Percentiles rank a stretch among this genome's conserved stretches.
Evolutionary conservation across 2,888 invertebrate genomes (phyloP).

Genomic region (Xylocampa areola): DNA sequence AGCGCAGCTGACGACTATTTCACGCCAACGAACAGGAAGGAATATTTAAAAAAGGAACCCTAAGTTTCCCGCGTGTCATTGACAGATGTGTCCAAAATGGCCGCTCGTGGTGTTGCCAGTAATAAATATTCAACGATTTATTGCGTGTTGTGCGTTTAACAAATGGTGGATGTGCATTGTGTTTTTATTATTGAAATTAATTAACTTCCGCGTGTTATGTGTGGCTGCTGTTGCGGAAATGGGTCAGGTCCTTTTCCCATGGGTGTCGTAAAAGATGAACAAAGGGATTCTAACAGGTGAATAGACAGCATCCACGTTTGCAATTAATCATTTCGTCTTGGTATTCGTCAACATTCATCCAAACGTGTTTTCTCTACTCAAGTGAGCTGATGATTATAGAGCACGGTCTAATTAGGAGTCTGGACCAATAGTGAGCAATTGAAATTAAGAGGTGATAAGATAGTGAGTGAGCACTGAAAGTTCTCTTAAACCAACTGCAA

Average conservation of each 20-base stretch:
- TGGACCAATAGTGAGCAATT: not conserved
- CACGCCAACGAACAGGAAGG: constrained; percentile 61
- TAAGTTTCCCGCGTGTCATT: constrained; percentile 67
- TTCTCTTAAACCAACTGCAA: constrained; percentile 1
- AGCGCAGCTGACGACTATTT: constrained; percentile 45
- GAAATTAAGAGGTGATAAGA: not conserved
- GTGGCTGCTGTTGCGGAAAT: constrained; percentile 7
- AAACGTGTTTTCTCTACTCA: too few relatives aligned
- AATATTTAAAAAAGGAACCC: constrained; percentile 67
- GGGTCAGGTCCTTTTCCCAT: constrained; percentile 32
- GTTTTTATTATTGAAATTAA: constrained; percentile 47
- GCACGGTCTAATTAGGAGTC: too few relatives aligned
- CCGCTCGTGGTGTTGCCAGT: constrained; percentile 60
- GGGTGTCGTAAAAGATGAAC: constrained; percentile 25
- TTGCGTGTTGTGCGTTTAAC: constrained; percentile 47
- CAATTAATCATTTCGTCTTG: constrained; percentile 20
- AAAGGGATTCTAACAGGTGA: constrained; percentile 13
- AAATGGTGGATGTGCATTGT: constrained; percentile 42
- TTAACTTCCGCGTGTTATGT: constrained; percentile 34
- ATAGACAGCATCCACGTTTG: not conserved
- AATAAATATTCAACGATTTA: constrained; percentile 62
- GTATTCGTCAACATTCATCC: not conserved
- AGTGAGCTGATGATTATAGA: too few relatives aligned
- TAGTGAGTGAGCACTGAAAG: constrained; percentile 7
- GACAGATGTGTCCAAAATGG: constrained; percentile 73